Evolutionary conservation across 1,140 invertebrate genomes (phyloP).

Genomic region (Macrostomum lignano): DNA sequence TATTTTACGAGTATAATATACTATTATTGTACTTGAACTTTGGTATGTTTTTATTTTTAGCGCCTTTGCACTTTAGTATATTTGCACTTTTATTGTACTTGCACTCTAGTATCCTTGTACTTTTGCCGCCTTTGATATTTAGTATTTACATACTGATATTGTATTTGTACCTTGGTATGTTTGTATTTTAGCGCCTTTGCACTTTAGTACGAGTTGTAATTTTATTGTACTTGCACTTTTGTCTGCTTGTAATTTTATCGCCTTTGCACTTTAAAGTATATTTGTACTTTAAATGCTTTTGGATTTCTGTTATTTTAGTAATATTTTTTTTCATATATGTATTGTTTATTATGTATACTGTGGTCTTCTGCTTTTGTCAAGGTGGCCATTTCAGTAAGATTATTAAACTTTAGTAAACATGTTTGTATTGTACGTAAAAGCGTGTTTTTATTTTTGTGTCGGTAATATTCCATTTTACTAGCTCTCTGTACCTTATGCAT

Average conservation of each 20-base stretch:
- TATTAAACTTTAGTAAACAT: too few relatives aligned
- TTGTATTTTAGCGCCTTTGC: not conserved
- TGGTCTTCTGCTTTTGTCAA: too few relatives aligned
- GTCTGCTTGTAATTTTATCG: not conserved
- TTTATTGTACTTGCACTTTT: conserved; percentile 6
- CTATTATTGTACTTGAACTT: not conserved
- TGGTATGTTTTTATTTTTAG: too few relatives aligned
- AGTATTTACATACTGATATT: conserved; percentile 37
- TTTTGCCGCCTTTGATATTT: conserved; percentile 37
- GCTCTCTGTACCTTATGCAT: not conserved
- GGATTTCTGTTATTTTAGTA: too few relatives aligned
- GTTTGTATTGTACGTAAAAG: not conserved
- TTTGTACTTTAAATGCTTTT: too few relatives aligned
- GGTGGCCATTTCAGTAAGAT: too few relatives aligned
- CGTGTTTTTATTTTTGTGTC: conserved; percentile 8
- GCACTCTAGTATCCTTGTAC: not conserved
- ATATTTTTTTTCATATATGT: too few relatives aligned
- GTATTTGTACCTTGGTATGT: conserved; percentile 1
- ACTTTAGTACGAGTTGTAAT: conserved; percentile 1
- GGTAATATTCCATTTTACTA: not conserved
- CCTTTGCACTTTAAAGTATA: too few relatives aligned
- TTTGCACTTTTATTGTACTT: too few relatives aligned
- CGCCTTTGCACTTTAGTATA: too few relatives aligned
- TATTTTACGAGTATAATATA: too few relatives aligned
- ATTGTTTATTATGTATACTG: too few relatives aligned